Evolutionary conservation across 2,113 vertebrate genomes (phyloP), one percentile per base, ranked within the genome.

Genomic region (Peromyscus maniculatus): DNA sequence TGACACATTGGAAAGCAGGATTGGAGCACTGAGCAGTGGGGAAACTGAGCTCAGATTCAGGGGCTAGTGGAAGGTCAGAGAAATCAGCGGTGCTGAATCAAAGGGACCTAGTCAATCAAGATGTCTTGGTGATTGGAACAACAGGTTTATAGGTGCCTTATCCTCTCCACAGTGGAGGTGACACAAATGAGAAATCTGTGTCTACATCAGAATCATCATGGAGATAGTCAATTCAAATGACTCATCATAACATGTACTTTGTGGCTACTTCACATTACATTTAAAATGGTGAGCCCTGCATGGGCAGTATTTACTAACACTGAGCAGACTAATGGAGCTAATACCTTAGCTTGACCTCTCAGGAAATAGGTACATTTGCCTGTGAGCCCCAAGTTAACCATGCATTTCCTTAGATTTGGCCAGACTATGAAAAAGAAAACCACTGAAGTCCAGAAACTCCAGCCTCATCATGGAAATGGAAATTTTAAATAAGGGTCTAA

Each of bases 211-310:
- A 31, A 31, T 19, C 67, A 4, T 33, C 33, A 0, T 26, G 74
- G 59, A 33, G 28, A 43, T 75, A 43, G n/a, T 31, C 59, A 33
- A 28, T 33, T 31, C 28, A 83, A 31, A 49, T 43, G 7, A 31
- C 33, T 19, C 33, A 13, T 36, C 43, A 11, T 16, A 26, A 2
- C 3, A 0, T 10, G 28, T 11, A 13, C 1, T 26, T 24, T 1
- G 5, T 3, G 22, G 4, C 36, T 5, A 4, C 17, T 28, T n/a
- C 3, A 31, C 13, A 4, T 49, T 17, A 13, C 5, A 21, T 19
- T 31, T 39, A 15, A 26, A 6, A 28, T 0, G 0, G 1, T 39
- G 24, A 69, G 24, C 0, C 0, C 28, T 26, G 0, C 22, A 0
- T 2, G 59, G 71, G 78, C 15, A 1, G 39, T 33, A 12, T 69